These are phyloP conservation scores for Rhinella marina DNA, from an alignment of 2,797 vertebrate genomes.

Conservation along the genomic window DNA sequence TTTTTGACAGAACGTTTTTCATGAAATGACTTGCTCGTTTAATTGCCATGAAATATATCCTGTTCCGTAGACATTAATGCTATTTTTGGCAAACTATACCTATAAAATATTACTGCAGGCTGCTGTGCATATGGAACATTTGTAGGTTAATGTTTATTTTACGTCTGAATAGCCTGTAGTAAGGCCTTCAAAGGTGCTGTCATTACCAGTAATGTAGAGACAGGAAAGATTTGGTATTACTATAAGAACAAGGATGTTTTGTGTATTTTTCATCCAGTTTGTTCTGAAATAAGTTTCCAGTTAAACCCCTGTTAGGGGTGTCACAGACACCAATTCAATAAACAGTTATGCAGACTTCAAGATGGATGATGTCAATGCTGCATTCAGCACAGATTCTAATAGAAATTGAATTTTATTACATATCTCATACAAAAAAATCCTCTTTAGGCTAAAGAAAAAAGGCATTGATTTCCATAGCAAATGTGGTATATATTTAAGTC, in stretches of 20 bases:
- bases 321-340: background rate
- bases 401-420: too few relatives aligned
- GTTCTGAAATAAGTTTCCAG: background rate
- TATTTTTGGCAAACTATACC: constrained; percentile 42
- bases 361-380: background rate
- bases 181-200: constrained; percentile 2
- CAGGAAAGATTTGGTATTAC: background rate
- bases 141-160: constrained; percentile 4
- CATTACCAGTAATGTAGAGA: constrained; percentile 1
- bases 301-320: background rate
- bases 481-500: too few relatives aligned
- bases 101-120: constrained; percentile 19
- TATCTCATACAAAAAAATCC: too few relatives aligned
- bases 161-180: background rate
- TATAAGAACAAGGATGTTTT: constrained; percentile 1
- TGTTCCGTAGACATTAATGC: constrained; percentile 12
- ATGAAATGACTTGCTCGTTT: background rate
- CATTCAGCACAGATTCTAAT: background rate
- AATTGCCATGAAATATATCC: constrained; percentile 13
- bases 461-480: too few relatives aligned
- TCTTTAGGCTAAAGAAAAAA: too few relatives aligned
- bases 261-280: background rate
- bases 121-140: constrained; percentile 29
- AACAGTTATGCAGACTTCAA: background rate
- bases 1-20: background rate